These are phyloP conservation scores for Harpalus rubripes DNA, from an alignment of 2,888 invertebrate genomes.

Conservation along the genomic window DNA sequence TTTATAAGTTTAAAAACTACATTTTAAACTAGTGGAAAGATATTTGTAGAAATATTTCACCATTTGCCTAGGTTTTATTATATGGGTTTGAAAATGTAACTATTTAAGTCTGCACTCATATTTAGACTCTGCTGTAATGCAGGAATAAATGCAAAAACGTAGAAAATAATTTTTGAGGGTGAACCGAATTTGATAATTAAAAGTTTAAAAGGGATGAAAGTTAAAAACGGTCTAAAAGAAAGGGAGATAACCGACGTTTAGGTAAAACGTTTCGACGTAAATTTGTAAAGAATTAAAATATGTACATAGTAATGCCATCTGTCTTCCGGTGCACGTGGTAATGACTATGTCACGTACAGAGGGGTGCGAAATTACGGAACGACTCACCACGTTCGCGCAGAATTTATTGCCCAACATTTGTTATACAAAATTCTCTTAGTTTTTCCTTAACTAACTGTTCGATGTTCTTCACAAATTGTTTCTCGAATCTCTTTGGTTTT, in stretches of 20 bases:
- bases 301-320: slow-evolving; percentile 66
- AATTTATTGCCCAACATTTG: slow-evolving; percentile 60
- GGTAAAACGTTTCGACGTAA: slow-evolving; percentile 57
- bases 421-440: slow-evolving; percentile 39
- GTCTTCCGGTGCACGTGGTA: slow-evolving; percentile 65
- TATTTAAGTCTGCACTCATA: too few species aligned
- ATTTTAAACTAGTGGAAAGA: too few species aligned
- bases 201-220: neutral
- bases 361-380: slow-evolving; percentile 63
- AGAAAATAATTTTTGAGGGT: too few species aligned
- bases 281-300: slow-evolving; percentile 65
- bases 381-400: slow-evolving; percentile 45
- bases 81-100: too few species aligned
- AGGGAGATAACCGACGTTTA: neutral
- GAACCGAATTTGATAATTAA: slow-evolving; percentile 46
- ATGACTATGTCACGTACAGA: slow-evolving; percentile 63
- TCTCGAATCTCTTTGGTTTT: neutral
- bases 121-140: too few species aligned
- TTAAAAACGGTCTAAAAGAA: slow-evolving; percentile 15
- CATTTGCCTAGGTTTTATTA: too few species aligned
- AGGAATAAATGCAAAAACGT: too few species aligned
- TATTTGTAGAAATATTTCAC: too few species aligned
- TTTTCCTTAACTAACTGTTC: slow-evolving; percentile 40
- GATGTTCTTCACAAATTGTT: neutral
- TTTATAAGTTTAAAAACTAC: too few species aligned